Conservation (phyloP, 2,113 vertebrate species). For the Genyomyrus donnyi region DNA sequence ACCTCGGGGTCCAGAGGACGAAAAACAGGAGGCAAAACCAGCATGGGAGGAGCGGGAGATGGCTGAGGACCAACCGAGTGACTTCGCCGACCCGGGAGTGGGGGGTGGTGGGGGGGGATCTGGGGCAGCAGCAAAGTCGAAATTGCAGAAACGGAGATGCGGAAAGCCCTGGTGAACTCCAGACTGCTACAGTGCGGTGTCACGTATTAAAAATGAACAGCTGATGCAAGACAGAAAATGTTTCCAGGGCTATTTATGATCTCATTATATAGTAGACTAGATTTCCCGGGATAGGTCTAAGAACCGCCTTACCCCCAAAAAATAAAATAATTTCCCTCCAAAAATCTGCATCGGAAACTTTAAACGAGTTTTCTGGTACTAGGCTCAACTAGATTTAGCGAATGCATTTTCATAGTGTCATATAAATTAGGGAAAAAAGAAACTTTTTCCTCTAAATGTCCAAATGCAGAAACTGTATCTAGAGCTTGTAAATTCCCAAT, state of each 20-base stretch:
- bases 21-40: not conserved
- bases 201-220: not conserved
- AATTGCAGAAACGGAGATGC: not conserved
- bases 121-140: not conserved
- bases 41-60: not conserved
- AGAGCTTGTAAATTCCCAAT: not conserved
- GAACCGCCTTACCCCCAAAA: not conserved
- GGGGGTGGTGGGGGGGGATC: not conserved
- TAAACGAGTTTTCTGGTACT: not conserved
- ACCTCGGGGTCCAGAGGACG: not conserved
- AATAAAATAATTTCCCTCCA: not conserved
- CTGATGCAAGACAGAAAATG: not conserved
- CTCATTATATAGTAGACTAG: not conserved
- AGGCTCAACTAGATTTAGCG: not conserved
- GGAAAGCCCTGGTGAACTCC: not conserved
- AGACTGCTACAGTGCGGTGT: not conserved
- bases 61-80: not conserved
- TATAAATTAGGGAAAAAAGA: not conserved
- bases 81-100: not conserved
- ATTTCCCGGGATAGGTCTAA: not conserved
- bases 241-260: constrained; percentile 1
- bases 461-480: not conserved
- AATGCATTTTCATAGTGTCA: not conserved
- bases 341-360: not conserved
- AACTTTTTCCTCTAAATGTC: not conserved